Percentiles rank a stretch among this genome's conserved stretches.
Evolutionary conservation across 2,888 invertebrate species (phyloP).

Genomic region (Aleiodes alternator): DNA sequence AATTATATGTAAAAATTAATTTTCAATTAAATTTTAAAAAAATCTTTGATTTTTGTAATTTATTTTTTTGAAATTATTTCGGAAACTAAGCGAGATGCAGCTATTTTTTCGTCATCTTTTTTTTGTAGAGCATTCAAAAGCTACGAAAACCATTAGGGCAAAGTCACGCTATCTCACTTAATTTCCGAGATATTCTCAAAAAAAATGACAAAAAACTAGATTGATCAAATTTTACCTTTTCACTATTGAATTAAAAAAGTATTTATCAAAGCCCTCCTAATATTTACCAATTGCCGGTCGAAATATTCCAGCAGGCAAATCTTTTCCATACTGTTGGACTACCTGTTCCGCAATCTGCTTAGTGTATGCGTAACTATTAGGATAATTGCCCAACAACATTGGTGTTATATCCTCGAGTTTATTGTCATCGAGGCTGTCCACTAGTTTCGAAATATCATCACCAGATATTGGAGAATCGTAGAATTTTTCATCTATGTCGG

Average conservation of each 20-base stretch:
- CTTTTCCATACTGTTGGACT: conserved; percentile 77
- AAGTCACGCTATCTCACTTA: no score
- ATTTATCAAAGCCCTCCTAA: conserved; percentile 53
- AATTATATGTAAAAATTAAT: background rate
- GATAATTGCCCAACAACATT: conserved; percentile 75
- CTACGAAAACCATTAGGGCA: no score
- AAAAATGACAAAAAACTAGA: no score
- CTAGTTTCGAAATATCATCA: conserved; percentile 70
- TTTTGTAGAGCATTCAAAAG: no score
- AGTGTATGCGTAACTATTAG: conserved; percentile 85
- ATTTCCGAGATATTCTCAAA: no score
- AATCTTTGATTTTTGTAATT: no score
- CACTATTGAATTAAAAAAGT: background rate
- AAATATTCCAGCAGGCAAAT: conserved; percentile 81
- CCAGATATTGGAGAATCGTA: conserved; percentile 73
- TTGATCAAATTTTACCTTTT: background rate
- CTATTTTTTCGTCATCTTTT: background rate
- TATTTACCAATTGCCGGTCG: conserved; percentile 82
- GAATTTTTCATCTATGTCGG: conserved; percentile 73
- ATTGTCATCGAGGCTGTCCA: conserved; percentile 70
- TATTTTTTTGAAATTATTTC: no score
- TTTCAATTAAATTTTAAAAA: no score
- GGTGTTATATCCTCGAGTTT: conserved; percentile 69
- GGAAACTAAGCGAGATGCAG: no score
- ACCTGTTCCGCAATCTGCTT: conserved; percentile 83